Evolutionary conservation across 2,888 invertebrate species (phyloP).

Genomic region (Alloscopus bannaensis): DNA sequence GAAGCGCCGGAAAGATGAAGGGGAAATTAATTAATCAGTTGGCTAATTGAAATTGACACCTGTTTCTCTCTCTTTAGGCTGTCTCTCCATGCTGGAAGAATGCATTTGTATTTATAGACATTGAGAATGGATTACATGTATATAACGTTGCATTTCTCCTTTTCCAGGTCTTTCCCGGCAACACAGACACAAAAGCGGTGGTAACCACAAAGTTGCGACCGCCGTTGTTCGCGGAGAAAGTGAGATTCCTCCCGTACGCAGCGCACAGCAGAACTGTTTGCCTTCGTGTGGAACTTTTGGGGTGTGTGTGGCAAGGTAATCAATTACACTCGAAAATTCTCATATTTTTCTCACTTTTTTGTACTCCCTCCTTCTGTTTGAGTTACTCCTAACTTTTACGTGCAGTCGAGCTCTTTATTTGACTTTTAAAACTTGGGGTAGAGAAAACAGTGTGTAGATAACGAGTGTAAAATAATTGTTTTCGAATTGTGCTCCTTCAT

Average conservation of each 20-base stretch:
- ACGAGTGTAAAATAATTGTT: background rate
- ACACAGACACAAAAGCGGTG: conserved; percentile 86
- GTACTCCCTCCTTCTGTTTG: conserved; percentile 17
- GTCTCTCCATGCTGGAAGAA: background rate
- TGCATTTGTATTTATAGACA: background rate
- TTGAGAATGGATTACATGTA: background rate
- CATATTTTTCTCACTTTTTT: conserved; percentile 6
- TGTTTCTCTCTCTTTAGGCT: conserved; percentile 1
- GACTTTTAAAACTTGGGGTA: conserved; percentile 5
- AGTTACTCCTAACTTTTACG: conserved; percentile 27
- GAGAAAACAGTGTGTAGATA: background rate
- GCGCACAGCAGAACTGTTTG: conserved; percentile 87
- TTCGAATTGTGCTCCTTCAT: background rate
- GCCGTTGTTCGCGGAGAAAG: conserved; percentile 84
- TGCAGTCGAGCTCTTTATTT: background rate
- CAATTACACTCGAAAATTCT: conserved; percentile 27
- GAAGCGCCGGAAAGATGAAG: background rate
- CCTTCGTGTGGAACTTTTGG: conserved; percentile 87
- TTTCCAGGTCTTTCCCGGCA: conserved; percentile 85
- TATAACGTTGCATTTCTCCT: conserved; percentile 16
- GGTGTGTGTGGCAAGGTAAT: conserved; percentile 86
- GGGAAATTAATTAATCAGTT: conserved; percentile 37
- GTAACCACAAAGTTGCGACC: conserved; percentile 85
- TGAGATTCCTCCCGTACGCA: conserved; percentile 88
- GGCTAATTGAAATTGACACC: conserved; percentile 40